Base-by-base conservation (phyloP, 2,888 invertebrate species). In the Perdita meconis region DNA sequence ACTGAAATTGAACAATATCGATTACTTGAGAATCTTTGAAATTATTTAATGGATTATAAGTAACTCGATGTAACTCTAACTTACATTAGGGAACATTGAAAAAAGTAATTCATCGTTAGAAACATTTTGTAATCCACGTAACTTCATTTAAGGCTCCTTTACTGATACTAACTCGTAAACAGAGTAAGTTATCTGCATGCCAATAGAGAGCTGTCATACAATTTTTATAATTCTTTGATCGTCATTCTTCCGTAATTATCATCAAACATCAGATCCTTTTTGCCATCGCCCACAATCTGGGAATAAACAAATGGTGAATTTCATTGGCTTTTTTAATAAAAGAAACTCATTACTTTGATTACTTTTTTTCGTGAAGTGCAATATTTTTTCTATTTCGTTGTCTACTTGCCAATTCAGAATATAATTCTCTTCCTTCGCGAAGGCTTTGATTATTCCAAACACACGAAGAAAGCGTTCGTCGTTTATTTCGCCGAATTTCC, bases 231-330 rank as follows among this genome's bases (percentile, higher is more conserved):
- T 10, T 59, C 65, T 12, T 19, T n/a, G 13, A 80, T 50, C 8
- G 65, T 75, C 71, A 78, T 71, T n/a, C 30, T 61, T 22, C 34
- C 0, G 12, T 53, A 65, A 40, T 80, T 65, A 0, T 61, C n/a
- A n/a, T n/a, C 51, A 1, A 36, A 0, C 0, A 10, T 5, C 12
- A 56, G 66, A 0, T 3, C 8, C 13, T 57, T 51, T 30, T 72
- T 76, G 0, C 40, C 71, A 6, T 0, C n/a, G 12, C 67, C 53
- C 12, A 71, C 30, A 0, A 76, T 73, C 77, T 77, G 24, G 26
- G 19, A 60, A 26, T 26, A 16, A 8, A 1, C 4, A 38, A 2
- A 24, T 0, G n/a, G n/a, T n/a, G n/a, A n/a, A n/a, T n/a, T n/a
- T n/a, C n/a, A n/a, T n/a, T 36, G 1, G 16, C 16, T 8, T 8